Evolutionary conservation across 1,140 invertebrate genomes (phyloP).

Genomic region (Drosophila pseudoobscura): DNA sequence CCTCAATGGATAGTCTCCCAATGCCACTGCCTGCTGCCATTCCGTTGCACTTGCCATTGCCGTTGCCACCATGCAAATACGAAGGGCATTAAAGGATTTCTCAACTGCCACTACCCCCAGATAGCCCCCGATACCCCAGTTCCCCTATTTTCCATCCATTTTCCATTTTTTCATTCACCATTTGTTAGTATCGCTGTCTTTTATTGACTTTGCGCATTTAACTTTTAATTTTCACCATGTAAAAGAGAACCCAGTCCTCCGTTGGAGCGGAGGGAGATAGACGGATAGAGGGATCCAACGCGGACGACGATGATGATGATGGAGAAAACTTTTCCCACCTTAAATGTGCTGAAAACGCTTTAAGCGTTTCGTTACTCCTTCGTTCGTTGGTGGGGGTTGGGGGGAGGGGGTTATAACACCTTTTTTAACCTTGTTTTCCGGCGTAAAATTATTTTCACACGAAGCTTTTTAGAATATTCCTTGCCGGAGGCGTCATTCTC

Average conservation of each 20-base stretch:
- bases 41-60: background rate
- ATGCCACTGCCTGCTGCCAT: background rate
- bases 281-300: conserved; percentile 1
- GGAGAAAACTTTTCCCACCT: no score
- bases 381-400: no score
- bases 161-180: conserved; percentile 39
- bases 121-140: no score
- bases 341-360: no score
- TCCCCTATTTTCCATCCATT: background rate
- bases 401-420: conserved; percentile 45
- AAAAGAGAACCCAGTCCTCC: conserved; percentile 2
- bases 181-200: conserved; percentile 65
- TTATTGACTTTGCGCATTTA: conserved; percentile 76
- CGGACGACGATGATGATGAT: no score
- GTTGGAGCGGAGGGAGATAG: background rate
- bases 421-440: conserved; percentile 71
- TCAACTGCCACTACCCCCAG: conserved; percentile 30
- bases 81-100: conserved; percentile 71
- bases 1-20: conserved; percentile 25
- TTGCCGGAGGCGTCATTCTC: conserved; percentile 25
- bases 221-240: conserved; percentile 73
- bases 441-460: conserved; percentile 75
- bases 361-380: no score
- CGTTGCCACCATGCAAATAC: conserved; percentile 66
- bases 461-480: conserved; percentile 62